phyloP scores from a whole-genome alignment of 2,797 vertebrate genomes.

The Alfaro cultratus region DNA sequence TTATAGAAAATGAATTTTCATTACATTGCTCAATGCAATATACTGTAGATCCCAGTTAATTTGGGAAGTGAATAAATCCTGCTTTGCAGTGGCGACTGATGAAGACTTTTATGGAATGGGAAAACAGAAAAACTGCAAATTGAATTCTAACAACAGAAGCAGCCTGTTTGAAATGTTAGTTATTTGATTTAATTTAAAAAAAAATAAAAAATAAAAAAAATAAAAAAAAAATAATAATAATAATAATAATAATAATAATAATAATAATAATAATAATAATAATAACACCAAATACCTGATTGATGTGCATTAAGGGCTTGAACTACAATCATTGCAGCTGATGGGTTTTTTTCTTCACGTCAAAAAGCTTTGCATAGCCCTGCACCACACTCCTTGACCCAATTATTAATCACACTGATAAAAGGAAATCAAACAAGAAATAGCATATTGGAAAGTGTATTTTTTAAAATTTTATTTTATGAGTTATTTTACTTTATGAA shows the following conservation, averaged over 20 bases:
- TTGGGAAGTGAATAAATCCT: not conserved
- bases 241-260: too few species aligned
- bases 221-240: too few species aligned
- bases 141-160: not conserved
- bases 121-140: not conserved
- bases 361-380: not conserved
- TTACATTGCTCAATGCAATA: not conserved
- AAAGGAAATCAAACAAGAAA: not conserved
- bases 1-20: not conserved
- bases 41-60: not conserved
- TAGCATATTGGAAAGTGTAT: not conserved
- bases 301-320: not conserved
- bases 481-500: not conserved
- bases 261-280: too few species aligned
- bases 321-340: not conserved
- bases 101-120: not conserved
- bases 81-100: not conserved
- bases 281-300: not conserved
- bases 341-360: not conserved
- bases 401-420: not conserved
- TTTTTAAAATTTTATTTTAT: not conserved
- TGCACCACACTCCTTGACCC: not conserved
- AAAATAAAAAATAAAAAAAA: too few species aligned
- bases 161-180: not conserved
- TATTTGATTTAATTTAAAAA: not conserved